These are phyloP conservation scores for Gonatopus flavifemur DNA, from an alignment of 1,140 invertebrate genomes.

Conservation along the genomic window DNA sequence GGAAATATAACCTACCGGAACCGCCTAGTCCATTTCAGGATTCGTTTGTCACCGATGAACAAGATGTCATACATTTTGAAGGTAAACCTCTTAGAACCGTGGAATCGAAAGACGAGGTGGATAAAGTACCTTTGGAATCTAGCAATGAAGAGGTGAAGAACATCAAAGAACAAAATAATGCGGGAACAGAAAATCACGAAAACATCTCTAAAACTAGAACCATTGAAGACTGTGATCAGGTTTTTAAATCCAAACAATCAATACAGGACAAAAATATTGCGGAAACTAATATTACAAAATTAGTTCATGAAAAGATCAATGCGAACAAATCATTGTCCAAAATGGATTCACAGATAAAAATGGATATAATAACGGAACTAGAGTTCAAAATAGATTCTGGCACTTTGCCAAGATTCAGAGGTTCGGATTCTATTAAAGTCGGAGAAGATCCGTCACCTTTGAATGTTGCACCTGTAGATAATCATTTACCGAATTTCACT, in stretches of 20 bases:
- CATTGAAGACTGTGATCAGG: too few relatives aligned
- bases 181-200: too few relatives aligned
- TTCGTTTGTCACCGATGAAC: constrained; percentile 44
- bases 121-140: background rate
- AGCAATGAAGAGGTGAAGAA: background rate
- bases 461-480: constrained; percentile 45
- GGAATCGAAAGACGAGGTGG: constrained; percentile 15
- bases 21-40: constrained; percentile 65
- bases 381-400: constrained; percentile 39
- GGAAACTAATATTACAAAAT: too few relatives aligned
- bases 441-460: constrained; percentile 13
- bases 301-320: too few relatives aligned
- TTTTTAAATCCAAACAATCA: too few relatives aligned
- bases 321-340: too few relatives aligned
- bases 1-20: constrained; percentile 67
- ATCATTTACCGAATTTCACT: constrained; percentile 52
- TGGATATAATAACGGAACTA: constrained; percentile 40
- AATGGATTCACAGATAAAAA: too few relatives aligned
- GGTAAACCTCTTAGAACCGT: constrained; percentile 22
- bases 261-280: too few relatives aligned
- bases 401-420: constrained; percentile 8
- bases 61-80: too few relatives aligned
- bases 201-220: too few relatives aligned
- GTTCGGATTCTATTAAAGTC: constrained; percentile 8
- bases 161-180: constrained; percentile 6